These are phyloP conservation scores for Sebastes reedi DNA, from an alignment of 2,797 vertebrate genomes.

Conservation along the genomic window DNA sequence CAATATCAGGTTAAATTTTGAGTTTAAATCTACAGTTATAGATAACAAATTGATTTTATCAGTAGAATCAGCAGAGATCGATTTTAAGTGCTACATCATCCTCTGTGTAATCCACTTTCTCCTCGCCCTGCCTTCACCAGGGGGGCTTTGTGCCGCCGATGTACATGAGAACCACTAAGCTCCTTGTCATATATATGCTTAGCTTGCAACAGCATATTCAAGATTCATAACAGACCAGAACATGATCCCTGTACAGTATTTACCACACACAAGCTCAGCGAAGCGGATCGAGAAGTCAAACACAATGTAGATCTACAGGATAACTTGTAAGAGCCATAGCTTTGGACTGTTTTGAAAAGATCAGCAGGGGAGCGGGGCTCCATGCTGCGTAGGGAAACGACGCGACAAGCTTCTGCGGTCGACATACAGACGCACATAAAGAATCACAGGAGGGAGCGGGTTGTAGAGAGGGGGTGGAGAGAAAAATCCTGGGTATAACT, in stretches of 20 bases:
- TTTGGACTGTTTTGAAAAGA: conserved; percentile 66
- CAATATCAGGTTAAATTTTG: background rate
- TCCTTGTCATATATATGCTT: conserved; percentile 17
- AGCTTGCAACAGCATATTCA: conserved; percentile 28
- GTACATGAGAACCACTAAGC: conserved; percentile 28
- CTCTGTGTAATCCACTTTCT: conserved; percentile 69
- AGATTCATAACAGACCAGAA: conserved; percentile 32
- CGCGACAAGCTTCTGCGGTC: conserved; percentile 42
- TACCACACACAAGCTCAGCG: conserved; percentile 5
- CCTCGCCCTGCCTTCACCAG: conserved; percentile 38
- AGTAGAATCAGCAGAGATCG: background rate
- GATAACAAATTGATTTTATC: background rate
- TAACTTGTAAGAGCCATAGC: background rate
- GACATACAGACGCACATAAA: conserved; percentile 34
- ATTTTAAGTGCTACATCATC: background rate
- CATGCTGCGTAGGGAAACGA: conserved; percentile 57
- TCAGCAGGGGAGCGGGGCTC: conserved; percentile 59
- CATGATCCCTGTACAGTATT: conserved; percentile 14
- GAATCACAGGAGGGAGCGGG: conserved; percentile 23
- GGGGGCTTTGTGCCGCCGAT: conserved; percentile 67
- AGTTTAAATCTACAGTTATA: background rate
- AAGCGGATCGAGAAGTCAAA: conserved; percentile 33
- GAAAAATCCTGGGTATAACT: background rate
- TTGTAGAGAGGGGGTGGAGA: background rate
- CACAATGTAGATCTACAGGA: conserved; percentile 42